Evolutionary conservation across 2,888 invertebrate genomes (phyloP), one percentile per base, ranked within the genome.

Genomic region (Lasioglossum marginatum): DNA sequence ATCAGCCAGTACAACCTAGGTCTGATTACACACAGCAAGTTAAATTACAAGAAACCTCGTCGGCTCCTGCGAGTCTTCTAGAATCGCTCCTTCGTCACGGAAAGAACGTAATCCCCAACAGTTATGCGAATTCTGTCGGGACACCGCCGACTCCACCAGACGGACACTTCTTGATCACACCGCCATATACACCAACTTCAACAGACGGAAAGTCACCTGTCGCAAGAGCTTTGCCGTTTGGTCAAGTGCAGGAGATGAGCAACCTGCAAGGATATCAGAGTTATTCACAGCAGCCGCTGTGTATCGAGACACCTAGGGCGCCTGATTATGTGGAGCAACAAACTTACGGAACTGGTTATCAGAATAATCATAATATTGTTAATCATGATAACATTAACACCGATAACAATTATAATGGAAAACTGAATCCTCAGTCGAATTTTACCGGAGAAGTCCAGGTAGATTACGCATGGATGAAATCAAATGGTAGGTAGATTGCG

Each of bases 401-500:
- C 14, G 4, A 90, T 70, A 85, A 87, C 43, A 89, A 91, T 52
- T 90, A 92, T 60, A 89, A 88, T 63, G 90, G 88, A 0, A 92
- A 90, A 52, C 83, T 66, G 6, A 90, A 88, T 57, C 84, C 91
- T 1, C 81, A 87, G 10, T 83, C 45, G 6, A 87, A 93, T 10
- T 89, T 87, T 60, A 81, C 71, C 6, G 90, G 92, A 3, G 91
- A 89, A 45, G 8, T 37, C 1, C 83, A 68, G n/a, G 84, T 91
- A 40, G 91, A 93, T 78, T 94, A 92, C 83, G 92, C 93, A 0
- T 94, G 94, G 94, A 94, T 94, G 94, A 94, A 92, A 74, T 92
- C 90, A 1, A 91, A 86, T 60, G 91, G 93, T 94, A 77, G 34
- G 92, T 82, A 48, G 2, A 37, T 1, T 16, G 43, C 43, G 43